phyloP scores from a whole-genome alignment of 2,888 invertebrate species.

The Aporophyla lueneburgensis region DNA sequence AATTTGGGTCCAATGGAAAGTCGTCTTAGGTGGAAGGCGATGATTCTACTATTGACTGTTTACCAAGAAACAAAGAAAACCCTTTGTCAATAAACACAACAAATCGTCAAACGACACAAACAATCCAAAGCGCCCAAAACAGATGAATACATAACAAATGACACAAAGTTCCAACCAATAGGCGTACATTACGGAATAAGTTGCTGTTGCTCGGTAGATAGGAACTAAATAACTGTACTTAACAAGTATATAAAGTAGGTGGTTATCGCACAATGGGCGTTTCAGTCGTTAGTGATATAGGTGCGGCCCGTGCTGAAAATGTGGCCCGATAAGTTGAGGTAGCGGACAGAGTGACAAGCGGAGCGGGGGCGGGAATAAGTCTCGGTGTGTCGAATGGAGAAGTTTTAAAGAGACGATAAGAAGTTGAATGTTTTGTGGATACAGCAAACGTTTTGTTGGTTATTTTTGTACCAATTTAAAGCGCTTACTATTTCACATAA shows the following conservation, averaged over 20 bases:
- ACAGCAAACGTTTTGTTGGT: neutral
- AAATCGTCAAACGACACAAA: conserved; percentile 32
- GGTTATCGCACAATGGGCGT: conserved; percentile 73
- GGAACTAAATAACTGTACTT: conserved; percentile 68
- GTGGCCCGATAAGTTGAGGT: conserved; percentile 75
- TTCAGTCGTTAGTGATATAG: conserved; percentile 83
- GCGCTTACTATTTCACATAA: neutral
- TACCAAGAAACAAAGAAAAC: conserved; percentile 50
- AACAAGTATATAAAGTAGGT: conserved; percentile 72
- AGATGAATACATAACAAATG: conserved; percentile 47
- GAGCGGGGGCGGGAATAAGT: conserved; percentile 17
- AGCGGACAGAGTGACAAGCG: conserved; percentile 56
- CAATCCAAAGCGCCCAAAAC: conserved; percentile 20
- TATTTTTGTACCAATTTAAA: neutral
- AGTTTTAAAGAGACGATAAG: conserved; percentile 29
- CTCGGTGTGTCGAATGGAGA: conserved; percentile 8
- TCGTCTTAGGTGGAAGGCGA: no score
- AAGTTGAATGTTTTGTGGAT: conserved; percentile 1
- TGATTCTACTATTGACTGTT: conserved; percentile 6
- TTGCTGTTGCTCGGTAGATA: conserved; percentile 61
- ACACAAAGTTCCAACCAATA: conserved; percentile 48
- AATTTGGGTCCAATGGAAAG: neutral
- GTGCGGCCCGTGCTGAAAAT: conserved; percentile 80
- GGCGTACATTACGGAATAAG: conserved; percentile 61
- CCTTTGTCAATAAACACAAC: conserved; percentile 24